Conservation (phyloP, 30 jellyfish, hydroid and myxozoan species). For the Chironex yamaguchii region DNA sequence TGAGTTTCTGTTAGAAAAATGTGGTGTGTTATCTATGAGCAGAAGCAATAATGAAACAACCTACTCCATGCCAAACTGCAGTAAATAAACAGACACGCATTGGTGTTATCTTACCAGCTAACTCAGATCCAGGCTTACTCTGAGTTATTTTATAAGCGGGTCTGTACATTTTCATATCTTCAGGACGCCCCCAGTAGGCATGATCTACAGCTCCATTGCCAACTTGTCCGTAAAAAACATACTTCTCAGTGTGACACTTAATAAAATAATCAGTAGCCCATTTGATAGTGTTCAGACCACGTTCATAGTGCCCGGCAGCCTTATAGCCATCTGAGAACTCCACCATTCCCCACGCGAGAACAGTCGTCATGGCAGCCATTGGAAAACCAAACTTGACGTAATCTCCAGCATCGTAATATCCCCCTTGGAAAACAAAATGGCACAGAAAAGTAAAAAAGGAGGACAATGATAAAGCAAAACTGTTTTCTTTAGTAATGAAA, state of each 20-base stretch:
- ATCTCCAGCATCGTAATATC: constrained; percentile 92
- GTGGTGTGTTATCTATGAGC: no score
- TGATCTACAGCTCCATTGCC: constrained; percentile 81
- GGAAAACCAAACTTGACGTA: constrained; percentile 82
- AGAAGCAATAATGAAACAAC: no score
- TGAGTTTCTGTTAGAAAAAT: no score
- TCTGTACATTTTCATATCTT: constrained; percentile 55
- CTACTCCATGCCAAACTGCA: no score
- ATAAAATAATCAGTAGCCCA: constrained; percentile 90
- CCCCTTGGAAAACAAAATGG: constrained; percentile 3
- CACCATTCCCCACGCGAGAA: constrained; percentile 84
- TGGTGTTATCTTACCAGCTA: neutral
- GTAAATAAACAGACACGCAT: no score
- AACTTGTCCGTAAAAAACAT: constrained; percentile 75
- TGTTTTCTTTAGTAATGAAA: no score
- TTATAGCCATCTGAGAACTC: constrained; percentile 70
- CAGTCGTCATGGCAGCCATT: constrained; percentile 74
- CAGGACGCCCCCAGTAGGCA: constrained; percentile 84
- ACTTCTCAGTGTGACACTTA: constrained; percentile 79
- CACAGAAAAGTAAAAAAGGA: neutral
- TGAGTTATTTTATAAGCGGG: constrained; percentile 45
- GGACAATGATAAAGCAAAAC: no score
- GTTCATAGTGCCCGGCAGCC: constrained; percentile 65
- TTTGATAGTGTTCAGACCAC: constrained; percentile 72
- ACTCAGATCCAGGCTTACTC: constrained; percentile 64